These are phyloP conservation scores for Leucopsar rothschildi DNA, from an alignment of 2,113 vertebrate genomes.

Conservation along the genomic window DNA sequence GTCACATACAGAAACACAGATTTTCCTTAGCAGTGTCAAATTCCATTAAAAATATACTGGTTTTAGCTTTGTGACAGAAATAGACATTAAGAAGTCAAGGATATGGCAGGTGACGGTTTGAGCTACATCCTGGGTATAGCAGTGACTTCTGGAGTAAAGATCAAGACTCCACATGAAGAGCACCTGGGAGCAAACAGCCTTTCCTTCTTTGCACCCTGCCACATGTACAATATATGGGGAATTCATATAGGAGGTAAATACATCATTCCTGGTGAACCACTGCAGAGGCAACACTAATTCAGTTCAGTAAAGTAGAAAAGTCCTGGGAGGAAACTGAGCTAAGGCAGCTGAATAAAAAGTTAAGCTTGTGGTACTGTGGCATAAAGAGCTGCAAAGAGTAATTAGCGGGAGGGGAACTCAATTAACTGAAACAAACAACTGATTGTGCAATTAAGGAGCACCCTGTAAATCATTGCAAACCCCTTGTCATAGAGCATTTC, in stretches of 20 bases:
- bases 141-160: background rate
- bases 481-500: slow-evolving; percentile 29
- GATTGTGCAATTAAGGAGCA: slow-evolving; percentile 51
- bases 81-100: background rate
- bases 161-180: background rate
- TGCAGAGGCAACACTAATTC: background rate
- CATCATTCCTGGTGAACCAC: background rate
- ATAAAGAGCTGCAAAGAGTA: slow-evolving; percentile 30
- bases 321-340: background rate
- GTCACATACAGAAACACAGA: background rate
- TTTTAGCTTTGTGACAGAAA: background rate
- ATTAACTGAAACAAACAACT: slow-evolving; percentile 64
- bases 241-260: background rate
- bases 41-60: background rate
- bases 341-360: background rate
- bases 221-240: background rate
- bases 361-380: background rate
- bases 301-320: background rate
- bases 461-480: slow-evolving; percentile 49
- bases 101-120: background rate
- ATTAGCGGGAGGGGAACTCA: slow-evolving; percentile 55
- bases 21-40: background rate
- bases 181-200: background rate
- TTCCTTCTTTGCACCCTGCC: background rate
- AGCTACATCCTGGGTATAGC: background rate